Conservation (phyloP, 1,140 invertebrate genomes). For the Vollenhovia emeryi region DNA sequence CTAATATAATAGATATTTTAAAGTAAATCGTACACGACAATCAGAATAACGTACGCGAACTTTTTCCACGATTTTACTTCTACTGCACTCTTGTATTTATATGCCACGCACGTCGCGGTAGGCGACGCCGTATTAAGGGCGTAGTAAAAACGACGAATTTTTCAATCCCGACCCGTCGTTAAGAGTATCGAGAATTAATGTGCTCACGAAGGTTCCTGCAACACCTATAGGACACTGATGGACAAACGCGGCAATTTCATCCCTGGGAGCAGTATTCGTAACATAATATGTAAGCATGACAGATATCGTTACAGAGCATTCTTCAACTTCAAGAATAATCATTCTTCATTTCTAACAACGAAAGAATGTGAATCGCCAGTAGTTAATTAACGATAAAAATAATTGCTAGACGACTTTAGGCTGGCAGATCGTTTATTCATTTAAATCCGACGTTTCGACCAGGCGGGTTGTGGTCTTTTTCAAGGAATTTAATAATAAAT, state of each 20-base stretch:
- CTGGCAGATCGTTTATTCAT: no score
- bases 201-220: not conserved
- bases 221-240: not conserved
- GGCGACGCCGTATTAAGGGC: conserved; percentile 15
- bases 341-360: no score
- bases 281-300: not conserved
- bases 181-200: conserved; percentile 12
- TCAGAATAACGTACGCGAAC: no score
- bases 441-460: no score
- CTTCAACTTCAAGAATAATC: not conserved
- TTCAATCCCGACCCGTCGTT: not conserved
- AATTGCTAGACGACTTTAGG: no score
- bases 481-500: no score
- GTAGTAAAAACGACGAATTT: conserved; percentile 6
- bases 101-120: conserved; percentile 8
- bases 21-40: no score
- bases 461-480: no score
- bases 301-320: not conserved
- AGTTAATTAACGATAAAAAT: no score
- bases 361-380: no score
- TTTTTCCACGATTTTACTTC: no score
- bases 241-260: not conserved
- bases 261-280: not conserved
- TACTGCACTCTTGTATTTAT: conserved; percentile 58
- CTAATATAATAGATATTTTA: no score